Evolutionary conservation across 2,888 invertebrate genomes (phyloP), one percentile per base, ranked within the genome.

Genomic region (Drosophila dives): DNA sequence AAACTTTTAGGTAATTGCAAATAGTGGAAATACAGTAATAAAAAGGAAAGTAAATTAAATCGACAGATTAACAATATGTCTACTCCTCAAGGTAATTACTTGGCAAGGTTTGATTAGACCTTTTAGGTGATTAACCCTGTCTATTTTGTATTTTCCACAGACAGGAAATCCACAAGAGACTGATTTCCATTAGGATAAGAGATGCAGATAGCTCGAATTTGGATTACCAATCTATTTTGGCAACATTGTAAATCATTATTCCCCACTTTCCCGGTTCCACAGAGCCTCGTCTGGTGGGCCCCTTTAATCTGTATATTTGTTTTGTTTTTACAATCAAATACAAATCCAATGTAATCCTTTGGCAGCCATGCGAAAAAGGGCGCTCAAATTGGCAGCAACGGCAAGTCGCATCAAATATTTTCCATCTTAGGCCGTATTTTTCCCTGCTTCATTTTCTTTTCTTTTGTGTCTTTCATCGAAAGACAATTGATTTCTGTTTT

Each of bases 321-420:
- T 76, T 80, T 63, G 58, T 71, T 75, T 71, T 64, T 68, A 80
- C 87, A 85, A 89, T 87, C 87, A 89, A 85, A 89, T 87, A 77
- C 87, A 80, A 85, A 87, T 87, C 88, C 77, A 86, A 84, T 87
- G 85, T 85, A 89, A 89, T 80, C 85, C 89, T 87, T 88, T 89
- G 88, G 85, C 85, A 87, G 74, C 80, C 85, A 67, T 68, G 72
- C 81, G 77, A 65, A 80, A 78, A 80, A 77, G 65, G 72, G 61
- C 55, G 36, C 64, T 64, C 72, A 72, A 89, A 88, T 83, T 89
- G 89, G 84, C 87, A 79, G 55, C 66, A 62, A 45, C 49, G 64
- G 51, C 73, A 66, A 67, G 51, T 59, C 64, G 54, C 74, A 75
- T 64, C 68, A 68, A 74, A 64, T 59, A 67, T 53, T 64, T 73